These are phyloP conservation scores for Nasua narica DNA, from an alignment of 2,797 vertebrate species.

Conservation along the genomic window DNA sequence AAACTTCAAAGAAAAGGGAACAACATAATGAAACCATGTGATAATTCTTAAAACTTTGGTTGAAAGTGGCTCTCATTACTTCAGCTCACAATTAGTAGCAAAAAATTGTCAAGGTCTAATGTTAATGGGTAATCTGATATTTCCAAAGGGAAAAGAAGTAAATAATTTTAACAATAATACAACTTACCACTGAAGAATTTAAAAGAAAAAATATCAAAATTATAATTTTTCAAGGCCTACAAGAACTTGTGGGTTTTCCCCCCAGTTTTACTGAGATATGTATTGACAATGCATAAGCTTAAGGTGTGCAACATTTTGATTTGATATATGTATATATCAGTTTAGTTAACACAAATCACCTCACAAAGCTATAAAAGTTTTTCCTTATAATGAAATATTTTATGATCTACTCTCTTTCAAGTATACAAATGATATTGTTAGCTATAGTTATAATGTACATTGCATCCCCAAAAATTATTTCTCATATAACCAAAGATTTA, in stretches of 20 bases:
- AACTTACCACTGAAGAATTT: not conserved
- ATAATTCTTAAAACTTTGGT: not conserved
- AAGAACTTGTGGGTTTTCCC: not conserved
- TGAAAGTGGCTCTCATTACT: not conserved
- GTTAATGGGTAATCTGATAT: not conserved
- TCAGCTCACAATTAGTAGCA: not conserved
- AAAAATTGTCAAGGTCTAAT: not conserved
- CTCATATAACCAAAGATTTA: not conserved
- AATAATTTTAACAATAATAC: not conserved
- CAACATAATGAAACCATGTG: not conserved
- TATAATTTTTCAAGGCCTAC: not conserved
- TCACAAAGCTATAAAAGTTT: not conserved
- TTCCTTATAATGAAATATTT: not conserved
- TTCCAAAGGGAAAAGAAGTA: not conserved
- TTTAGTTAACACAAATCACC: not conserved
- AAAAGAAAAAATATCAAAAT: not conserved
- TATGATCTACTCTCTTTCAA: not conserved
- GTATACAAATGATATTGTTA: not conserved
- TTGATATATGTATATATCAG: not conserved
- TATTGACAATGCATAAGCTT: not conserved
- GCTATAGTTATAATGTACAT: not conserved
- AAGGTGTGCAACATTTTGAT: not conserved
- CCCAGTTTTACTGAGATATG: not conserved
- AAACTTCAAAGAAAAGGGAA: not conserved
- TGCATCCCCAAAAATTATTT: not conserved